These are phyloP conservation scores for Passer domesticus DNA, from an alignment of 2,113 vertebrate genomes.

Conservation along the genomic window DNA sequence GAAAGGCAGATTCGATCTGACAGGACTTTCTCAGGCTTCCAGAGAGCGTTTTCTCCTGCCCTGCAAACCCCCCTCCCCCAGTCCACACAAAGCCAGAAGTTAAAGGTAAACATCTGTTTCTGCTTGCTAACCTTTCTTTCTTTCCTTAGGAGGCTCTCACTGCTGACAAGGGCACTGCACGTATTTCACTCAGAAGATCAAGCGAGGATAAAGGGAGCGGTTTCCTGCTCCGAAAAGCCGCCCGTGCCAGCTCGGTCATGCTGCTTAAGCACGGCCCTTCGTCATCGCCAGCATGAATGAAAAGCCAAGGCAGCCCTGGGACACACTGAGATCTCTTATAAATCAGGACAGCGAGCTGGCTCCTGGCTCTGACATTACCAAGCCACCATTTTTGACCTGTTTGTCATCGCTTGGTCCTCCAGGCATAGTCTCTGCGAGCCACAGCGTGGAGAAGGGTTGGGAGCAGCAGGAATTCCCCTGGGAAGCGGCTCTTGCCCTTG, in stretches of 20 bases:
- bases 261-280: background rate
- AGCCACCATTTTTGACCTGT: background rate
- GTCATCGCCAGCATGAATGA: background rate
- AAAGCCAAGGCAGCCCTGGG: background rate
- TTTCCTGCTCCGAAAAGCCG: slow-evolving; percentile 42
- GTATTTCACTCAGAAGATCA: slow-evolving; percentile 49
- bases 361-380: background rate
- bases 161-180: slow-evolving; percentile 29
- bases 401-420: background rate
- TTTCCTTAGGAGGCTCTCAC: slow-evolving; percentile 18
- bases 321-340: background rate
- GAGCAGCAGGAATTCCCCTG: background rate
- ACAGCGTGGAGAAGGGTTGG: background rate
- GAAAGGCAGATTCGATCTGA: background rate
- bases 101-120: slow-evolving; percentile 46
- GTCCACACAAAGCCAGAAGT: background rate
- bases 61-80: background rate
- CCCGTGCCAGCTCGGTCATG: background rate
- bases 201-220: slow-evolving; percentile 53
- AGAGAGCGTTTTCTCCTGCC: background rate
- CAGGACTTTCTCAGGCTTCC: background rate
- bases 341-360: background rate
- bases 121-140: background rate
- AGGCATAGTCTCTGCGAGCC: background rate
- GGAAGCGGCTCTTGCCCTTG: background rate